Percentiles rank a stretch among this genome's conserved stretches.
These are phyloP conservation scores for Lagenorhynchus albirostris DNA, from an alignment of 2,113 vertebrate genomes.

Conservation along the genomic window DNA sequence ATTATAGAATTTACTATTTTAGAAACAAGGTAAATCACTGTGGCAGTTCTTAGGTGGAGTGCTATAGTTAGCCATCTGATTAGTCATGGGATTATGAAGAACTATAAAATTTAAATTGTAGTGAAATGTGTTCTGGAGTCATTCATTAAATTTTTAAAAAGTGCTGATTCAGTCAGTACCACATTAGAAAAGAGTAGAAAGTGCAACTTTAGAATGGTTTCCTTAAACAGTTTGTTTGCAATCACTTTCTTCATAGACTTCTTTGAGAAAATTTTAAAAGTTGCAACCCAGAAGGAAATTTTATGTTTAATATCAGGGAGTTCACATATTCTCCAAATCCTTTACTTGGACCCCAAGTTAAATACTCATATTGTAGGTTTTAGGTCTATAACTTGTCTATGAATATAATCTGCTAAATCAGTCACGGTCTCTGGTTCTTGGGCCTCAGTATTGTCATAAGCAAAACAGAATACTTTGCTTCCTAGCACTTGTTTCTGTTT, in stretches of 20 bases:
- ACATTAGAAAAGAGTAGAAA: background rate
- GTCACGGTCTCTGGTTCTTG: background rate
- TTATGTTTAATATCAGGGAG: background rate
- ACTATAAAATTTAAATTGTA: background rate
- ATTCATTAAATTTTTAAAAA: background rate
- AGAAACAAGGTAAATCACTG: background rate
- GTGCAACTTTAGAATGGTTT: background rate
- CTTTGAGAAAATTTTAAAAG: background rate
- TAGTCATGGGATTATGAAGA: background rate
- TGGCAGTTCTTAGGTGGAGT: background rate
- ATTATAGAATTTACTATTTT: background rate
- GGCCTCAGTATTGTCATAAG: background rate
- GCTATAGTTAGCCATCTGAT: background rate
- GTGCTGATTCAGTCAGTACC: background rate
- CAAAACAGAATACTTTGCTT: background rate
- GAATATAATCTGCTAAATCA: background rate
- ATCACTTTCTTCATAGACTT: background rate
- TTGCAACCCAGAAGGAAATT: background rate
- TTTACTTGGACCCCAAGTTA: background rate
- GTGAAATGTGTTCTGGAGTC: background rate
- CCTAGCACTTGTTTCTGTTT: background rate
- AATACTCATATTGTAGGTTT: background rate
- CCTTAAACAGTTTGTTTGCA: background rate
- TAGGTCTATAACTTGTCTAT: background rate
- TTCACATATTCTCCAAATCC: background rate